phyloP scores from a whole-genome alignment of 2,888 invertebrate genomes.

The Drosophila cracens region DNA sequence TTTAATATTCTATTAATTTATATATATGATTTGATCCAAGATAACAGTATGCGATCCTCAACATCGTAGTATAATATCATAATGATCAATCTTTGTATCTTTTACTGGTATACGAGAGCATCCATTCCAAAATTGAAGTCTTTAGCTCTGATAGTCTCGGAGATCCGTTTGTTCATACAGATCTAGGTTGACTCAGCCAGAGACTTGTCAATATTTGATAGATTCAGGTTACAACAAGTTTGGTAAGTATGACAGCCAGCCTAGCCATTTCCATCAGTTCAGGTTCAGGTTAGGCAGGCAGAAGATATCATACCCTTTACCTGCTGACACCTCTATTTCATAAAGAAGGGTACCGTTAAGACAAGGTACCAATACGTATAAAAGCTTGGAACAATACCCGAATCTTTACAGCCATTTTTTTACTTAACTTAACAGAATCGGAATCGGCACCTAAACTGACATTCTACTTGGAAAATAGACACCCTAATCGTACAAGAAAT shows the following conservation, averaged over 20 bases:
- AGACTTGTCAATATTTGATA: not conserved
- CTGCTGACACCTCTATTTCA: not conserved
- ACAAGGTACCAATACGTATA: not conserved
- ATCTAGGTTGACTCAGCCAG: not conserved
- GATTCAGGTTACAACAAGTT: not conserved
- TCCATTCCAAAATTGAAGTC: not conserved
- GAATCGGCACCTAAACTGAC: not conserved
- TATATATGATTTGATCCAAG: not conserved
- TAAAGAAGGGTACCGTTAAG: not conserved
- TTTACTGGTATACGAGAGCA: not conserved
- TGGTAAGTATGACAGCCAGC: too few relatives aligned
- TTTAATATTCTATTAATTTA: not conserved
- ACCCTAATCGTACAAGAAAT: not conserved
- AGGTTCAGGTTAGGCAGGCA: too few relatives aligned
- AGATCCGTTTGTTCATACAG: not conserved
- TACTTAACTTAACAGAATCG: not conserved
- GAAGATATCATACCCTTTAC: not conserved
- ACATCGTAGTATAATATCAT: not conserved
- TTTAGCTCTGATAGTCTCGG: not conserved
- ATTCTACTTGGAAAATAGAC: not conserved
- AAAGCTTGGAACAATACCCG: not conserved
- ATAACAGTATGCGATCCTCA: fast-evolving
- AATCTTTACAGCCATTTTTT: not conserved
- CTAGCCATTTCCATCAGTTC: too few relatives aligned
- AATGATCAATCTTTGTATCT: not conserved